Percentiles rank a stretch among this genome's conserved stretches.
phyloP scores from a whole-genome alignment of 1,140 invertebrate genomes.

The Dendrolimus punctatus region DNA sequence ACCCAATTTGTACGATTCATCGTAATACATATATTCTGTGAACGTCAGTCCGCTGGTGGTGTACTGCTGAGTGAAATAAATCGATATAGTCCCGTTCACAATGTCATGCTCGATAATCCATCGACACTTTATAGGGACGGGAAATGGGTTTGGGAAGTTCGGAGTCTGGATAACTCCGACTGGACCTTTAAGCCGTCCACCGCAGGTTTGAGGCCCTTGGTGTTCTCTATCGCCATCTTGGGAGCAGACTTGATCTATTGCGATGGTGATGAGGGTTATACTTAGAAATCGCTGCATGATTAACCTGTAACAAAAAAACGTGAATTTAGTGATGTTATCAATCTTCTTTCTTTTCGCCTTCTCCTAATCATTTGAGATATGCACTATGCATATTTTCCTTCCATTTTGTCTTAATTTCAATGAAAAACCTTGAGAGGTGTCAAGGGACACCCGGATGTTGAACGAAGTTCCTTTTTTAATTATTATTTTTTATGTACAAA shows the following conservation, averaged over 20 bases:
- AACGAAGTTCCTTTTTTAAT: no score
- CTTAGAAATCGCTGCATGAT: slow-evolving; percentile 35
- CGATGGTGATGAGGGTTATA: slow-evolving; percentile 43
- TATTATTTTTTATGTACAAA: no score
- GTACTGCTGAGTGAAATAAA: slow-evolving; percentile 92
- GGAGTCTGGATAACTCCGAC: slow-evolving; percentile 85
- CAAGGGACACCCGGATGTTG: no score
- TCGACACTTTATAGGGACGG: slow-evolving; percentile 85
- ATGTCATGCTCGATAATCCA: slow-evolving; percentile 90
- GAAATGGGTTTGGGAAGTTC: slow-evolving; percentile 84
- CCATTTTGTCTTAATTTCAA: not conserved
- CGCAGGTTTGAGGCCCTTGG: slow-evolving; percentile 70
- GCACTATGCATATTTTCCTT: not conserved
- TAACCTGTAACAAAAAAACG: slow-evolving; percentile 45
- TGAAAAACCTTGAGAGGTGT: not conserved
- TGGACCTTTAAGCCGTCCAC: slow-evolving; percentile 74
- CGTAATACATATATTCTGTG: slow-evolving; percentile 87
- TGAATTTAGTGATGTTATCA: not conserved
- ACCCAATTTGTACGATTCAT: slow-evolving; percentile 78
- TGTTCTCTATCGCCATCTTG: slow-evolving; percentile 39
- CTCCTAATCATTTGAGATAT: no score
- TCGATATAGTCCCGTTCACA: slow-evolving; percentile 78
- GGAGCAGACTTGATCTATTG: slow-evolving; percentile 26
- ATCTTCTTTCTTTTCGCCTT: not conserved
- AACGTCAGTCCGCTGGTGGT: slow-evolving; percentile 85